phyloP scores from a whole-genome alignment of 2,888 invertebrate species.

The Epiblema foenella region DNA sequence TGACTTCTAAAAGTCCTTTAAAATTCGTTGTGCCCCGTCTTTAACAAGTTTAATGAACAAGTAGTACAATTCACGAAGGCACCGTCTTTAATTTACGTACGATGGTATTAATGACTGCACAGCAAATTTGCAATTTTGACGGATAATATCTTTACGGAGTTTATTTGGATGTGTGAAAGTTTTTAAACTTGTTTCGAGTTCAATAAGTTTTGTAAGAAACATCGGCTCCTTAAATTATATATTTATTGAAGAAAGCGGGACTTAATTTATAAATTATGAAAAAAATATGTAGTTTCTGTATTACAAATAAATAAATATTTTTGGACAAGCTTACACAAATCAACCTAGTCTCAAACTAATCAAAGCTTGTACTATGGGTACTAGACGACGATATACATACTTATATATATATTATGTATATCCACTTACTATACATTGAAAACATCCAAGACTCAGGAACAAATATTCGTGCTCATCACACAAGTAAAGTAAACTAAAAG shows the following conservation, averaged over 20 bases:
- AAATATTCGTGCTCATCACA: no score
- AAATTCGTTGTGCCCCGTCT: conserved; percentile 19
- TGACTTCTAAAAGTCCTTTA: conserved; percentile 23
- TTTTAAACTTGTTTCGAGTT: conserved; percentile 2
- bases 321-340: no score
- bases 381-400: no score
- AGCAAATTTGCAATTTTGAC: conserved; percentile 10
- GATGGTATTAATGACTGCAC: neutral
- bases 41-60: conserved; percentile 10
- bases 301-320: no score
- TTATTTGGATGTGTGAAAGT: neutral
- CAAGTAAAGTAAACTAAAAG: no score
- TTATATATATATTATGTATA: no score
- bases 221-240: neutral
- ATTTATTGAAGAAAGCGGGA: no score
- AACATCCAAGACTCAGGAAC: no score
- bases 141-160: neutral
- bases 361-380: no score
- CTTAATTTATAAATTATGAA: neutral
- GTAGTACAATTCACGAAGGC: neutral
- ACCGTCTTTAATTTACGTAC: neutral
- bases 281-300: neutral
- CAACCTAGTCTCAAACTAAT: no score
- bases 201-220: conserved; percentile 16
- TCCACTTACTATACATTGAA: no score